A percentile compares a stretch with the other conserved stretches of the same genome.
phyloP scores from a whole-genome alignment of 2,888 invertebrate genomes.

The Rotaria macrura region DNA sequence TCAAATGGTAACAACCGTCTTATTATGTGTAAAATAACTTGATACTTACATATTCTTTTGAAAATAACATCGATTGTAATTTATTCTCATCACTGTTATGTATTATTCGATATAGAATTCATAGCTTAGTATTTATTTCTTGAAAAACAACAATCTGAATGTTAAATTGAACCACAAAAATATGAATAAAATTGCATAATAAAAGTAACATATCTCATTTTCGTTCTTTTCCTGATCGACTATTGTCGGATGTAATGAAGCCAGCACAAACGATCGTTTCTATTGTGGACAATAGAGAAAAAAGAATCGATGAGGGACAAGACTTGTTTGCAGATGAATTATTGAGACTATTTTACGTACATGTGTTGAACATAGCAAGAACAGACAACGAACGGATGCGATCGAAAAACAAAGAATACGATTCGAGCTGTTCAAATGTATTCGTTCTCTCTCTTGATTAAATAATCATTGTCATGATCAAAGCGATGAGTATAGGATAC shows the following conservation, averaged over 20 bases:
- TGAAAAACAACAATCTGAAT: background rate
- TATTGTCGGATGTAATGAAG: background rate
- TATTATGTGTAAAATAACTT: background rate
- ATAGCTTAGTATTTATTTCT: background rate
- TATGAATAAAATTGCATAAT: background rate
- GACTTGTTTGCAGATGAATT: background rate
- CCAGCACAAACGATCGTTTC: background rate
- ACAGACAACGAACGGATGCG: background rate
- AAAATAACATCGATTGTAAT: background rate
- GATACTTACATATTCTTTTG: background rate
- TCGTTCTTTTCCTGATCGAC: background rate
- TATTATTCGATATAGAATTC: background rate
- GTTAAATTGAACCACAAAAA: background rate
- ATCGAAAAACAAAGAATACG: background rate
- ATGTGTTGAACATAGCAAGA: background rate
- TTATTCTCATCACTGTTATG: background rate
- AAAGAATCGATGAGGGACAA: background rate
- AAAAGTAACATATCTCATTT: background rate
- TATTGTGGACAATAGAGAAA: background rate
- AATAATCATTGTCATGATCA: background rate
- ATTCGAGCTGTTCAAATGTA: background rate
- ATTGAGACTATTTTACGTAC: background rate
- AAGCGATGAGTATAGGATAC: background rate
- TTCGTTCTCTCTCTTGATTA: background rate
- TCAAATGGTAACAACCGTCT: too few species aligned